Conservation (phyloP, 2,113 vertebrate species). For the Corythornis madagascariensis region DNA sequence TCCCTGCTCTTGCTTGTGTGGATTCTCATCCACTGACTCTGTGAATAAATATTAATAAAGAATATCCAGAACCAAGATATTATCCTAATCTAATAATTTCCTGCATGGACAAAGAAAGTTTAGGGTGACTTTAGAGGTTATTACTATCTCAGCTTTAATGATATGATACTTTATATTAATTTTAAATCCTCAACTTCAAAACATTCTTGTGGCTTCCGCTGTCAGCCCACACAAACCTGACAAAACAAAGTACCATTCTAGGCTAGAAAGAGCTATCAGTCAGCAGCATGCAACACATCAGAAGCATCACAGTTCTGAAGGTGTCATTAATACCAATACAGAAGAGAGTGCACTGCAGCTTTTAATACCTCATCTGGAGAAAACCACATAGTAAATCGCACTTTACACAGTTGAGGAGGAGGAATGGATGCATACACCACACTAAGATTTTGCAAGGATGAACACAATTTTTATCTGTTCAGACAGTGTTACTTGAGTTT, state of each 20-base stretch:
- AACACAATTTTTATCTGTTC: neutral
- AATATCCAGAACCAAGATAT: neutral
- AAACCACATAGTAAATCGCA: constrained; percentile 22
- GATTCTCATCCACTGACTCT: neutral
- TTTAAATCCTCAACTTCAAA: constrained; percentile 4
- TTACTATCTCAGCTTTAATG: constrained; percentile 15
- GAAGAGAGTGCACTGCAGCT: constrained; percentile 25
- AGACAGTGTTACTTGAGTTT: constrained; percentile 1
- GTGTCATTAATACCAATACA: constrained; percentile 3
- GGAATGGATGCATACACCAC: neutral
- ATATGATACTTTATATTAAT: constrained; percentile 2
- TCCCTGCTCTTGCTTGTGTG: neutral
- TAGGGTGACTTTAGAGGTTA: neutral
- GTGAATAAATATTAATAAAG: neutral
- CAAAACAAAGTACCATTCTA: neutral
- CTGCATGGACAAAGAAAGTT: constrained; percentile 13
- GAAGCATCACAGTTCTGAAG: constrained; percentile 12
- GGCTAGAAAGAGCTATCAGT: constrained; percentile 37
- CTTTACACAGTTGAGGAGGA: neutral
- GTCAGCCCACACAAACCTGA: neutral
- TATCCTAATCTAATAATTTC: constrained; percentile 57
- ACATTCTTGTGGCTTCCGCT: neutral
- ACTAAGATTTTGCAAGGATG: neutral
- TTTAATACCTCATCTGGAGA: constrained; percentile 32
- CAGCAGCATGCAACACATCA: neutral